These are phyloP conservation scores for Notothenia rossii DNA, from an alignment of 2,113 vertebrate genomes.

Conservation along the genomic window DNA sequence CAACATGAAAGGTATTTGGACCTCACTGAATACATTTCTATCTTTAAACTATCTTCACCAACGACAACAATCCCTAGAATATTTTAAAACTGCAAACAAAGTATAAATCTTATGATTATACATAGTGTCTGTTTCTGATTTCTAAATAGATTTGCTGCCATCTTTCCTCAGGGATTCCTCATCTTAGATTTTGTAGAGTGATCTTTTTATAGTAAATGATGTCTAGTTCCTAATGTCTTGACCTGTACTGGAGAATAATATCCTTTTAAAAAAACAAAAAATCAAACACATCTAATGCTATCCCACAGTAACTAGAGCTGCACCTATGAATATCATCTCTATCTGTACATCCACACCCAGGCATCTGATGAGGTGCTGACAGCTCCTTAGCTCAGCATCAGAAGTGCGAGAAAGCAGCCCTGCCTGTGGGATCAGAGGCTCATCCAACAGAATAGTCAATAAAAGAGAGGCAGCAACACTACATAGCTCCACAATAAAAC, in stretches of 20 bases:
- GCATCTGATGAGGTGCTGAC: constrained; percentile 35
- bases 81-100: too few species aligned
- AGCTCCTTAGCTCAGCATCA: constrained; percentile 36
- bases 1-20: not conserved
- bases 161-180: too few species aligned
- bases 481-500: constrained; percentile 65
- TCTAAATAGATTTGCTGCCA: too few species aligned
- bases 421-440: constrained; percentile 37
- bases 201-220: not conserved
- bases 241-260: not conserved
- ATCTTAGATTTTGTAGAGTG: too few species aligned
- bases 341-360: not conserved
- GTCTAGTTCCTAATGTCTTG: not conserved
- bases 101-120: too few species aligned
- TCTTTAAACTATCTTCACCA: too few species aligned
- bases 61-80: too few species aligned
- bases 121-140: too few species aligned
- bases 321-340: not conserved
- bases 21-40: too few species aligned
- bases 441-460: constrained; percentile 68
- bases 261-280: not conserved
- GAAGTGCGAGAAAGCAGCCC: constrained; percentile 31
- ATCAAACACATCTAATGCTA: not conserved
- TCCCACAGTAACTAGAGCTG: not conserved
- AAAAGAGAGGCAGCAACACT: constrained; percentile 58